These are phyloP conservation scores for Rhodophaea formosa DNA, from an alignment of 2,888 invertebrate genomes.

Conservation along the genomic window DNA sequence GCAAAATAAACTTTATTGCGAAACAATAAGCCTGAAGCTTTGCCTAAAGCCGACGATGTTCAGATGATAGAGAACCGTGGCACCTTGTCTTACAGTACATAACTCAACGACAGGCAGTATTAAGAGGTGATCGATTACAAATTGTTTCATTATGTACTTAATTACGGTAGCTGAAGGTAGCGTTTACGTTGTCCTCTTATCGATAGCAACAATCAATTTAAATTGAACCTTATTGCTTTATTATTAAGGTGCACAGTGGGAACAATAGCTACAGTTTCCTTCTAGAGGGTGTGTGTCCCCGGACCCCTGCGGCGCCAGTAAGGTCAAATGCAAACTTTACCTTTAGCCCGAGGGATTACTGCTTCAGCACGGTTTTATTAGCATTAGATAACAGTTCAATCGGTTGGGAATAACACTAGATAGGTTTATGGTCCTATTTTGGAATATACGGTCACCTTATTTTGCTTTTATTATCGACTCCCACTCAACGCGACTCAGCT, in stretches of 20 bases:
- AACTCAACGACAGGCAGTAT: constrained; percentile 36
- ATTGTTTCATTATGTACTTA: constrained; percentile 61
- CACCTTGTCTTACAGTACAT: constrained; percentile 34
- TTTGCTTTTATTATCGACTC: too few relatives aligned
- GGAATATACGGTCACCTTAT: too few relatives aligned
- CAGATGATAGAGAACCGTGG: constrained; percentile 31
- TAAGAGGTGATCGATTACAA: constrained; percentile 55
- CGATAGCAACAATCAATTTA: constrained; percentile 31
- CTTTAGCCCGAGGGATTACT: constrained; percentile 45
- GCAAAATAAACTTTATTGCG: constrained; percentile 47
- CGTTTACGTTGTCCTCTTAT: constrained; percentile 43
- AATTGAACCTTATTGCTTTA: constrained; percentile 46
- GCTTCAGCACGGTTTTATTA: constrained; percentile 53
- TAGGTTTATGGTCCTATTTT: too few relatives aligned
- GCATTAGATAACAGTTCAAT: constrained; percentile 26
- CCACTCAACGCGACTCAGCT: too few relatives aligned
- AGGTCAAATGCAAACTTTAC: constrained; percentile 62
- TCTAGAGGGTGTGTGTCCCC: constrained; percentile 29
- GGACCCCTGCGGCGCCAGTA: constrained; percentile 37
- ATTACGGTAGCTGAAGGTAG: constrained; percentile 57
- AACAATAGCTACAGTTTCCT: constrained; percentile 19
- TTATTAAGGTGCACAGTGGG: constrained; percentile 36
- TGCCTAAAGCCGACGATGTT: too few relatives aligned
- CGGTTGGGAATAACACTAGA: not conserved
- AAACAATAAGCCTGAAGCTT: constrained; percentile 35